Evolutionary conservation across 2,797 vertebrate species (phyloP).

Genomic region (Poeciliopsis paucimaculata): DNA sequence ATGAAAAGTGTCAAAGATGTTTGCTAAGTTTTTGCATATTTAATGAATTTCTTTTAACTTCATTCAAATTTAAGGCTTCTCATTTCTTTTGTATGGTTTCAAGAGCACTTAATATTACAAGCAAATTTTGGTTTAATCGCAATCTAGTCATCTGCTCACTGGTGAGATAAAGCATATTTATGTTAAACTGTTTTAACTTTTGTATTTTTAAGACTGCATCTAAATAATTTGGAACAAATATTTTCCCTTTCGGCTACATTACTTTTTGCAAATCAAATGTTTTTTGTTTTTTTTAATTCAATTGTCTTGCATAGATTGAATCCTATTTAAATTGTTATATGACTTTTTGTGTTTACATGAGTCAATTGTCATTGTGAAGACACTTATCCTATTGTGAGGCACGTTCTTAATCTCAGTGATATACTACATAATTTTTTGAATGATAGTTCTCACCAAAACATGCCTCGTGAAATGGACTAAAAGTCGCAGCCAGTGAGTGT

Average conservation of each 20-base stretch:
- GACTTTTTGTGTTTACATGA: neutral
- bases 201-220: neutral
- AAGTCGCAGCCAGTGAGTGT: neutral
- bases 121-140: neutral
- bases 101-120: neutral
- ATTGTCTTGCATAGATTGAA: neutral
- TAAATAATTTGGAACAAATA: neutral
- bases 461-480: neutral
- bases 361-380: neutral
- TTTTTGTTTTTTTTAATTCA: neutral
- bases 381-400: neutral
- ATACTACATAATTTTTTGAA: neutral
- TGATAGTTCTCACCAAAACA: neutral
- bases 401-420: neutral
- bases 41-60: neutral
- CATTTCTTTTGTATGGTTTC: neutral
- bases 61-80: neutral
- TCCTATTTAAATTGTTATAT: neutral
- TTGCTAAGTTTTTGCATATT: neutral
- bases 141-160: neutral
- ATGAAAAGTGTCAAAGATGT: neutral
- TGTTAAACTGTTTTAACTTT: neutral
- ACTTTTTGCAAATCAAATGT: neutral
- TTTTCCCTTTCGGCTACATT: neutral
- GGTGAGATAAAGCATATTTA: neutral